Conservation (phyloP, 2,888 invertebrate species). For the Ophraella communa region DNA sequence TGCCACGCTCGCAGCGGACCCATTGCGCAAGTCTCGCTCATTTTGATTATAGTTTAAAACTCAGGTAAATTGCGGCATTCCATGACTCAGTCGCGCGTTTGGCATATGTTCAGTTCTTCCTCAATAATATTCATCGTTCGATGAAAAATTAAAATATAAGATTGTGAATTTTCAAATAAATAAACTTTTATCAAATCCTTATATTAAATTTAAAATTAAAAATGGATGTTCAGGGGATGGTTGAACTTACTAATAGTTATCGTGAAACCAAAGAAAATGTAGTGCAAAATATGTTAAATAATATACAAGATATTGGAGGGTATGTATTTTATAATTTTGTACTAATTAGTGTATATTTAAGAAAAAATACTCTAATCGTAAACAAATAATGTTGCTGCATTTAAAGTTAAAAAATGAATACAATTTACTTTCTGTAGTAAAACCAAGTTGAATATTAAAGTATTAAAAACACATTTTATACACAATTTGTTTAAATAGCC, state of each 20-base stretch:
- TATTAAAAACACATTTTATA: no score
- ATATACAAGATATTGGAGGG: constrained; percentile 45
- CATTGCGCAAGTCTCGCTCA: constrained; percentile 45
- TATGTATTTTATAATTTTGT: constrained; percentile 23
- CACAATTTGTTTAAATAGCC: no score
- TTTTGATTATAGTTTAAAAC: constrained; percentile 48
- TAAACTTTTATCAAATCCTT: not conserved
- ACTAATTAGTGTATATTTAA: no score
- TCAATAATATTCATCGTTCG: constrained; percentile 31
- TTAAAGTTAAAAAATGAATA: no score
- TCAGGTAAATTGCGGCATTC: constrained; percentile 54
- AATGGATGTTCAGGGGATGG: constrained; percentile 36
- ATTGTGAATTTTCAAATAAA: not conserved
- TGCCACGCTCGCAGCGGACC: constrained; percentile 25
- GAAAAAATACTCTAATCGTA: no score
- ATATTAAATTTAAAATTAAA: not conserved
- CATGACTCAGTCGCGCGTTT: constrained; percentile 50
- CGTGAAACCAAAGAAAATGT: constrained; percentile 38
- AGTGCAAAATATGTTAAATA: constrained; percentile 50
- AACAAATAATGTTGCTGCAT: no score
- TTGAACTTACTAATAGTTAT: constrained; percentile 25
- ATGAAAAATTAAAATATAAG: constrained; percentile 19
- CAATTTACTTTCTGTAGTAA: no score
- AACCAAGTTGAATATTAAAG: no score
- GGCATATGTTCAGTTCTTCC: constrained; percentile 34